Conservation (phyloP, 92 coral and sea anemone species). For the Blastomussa wellsi region DNA sequence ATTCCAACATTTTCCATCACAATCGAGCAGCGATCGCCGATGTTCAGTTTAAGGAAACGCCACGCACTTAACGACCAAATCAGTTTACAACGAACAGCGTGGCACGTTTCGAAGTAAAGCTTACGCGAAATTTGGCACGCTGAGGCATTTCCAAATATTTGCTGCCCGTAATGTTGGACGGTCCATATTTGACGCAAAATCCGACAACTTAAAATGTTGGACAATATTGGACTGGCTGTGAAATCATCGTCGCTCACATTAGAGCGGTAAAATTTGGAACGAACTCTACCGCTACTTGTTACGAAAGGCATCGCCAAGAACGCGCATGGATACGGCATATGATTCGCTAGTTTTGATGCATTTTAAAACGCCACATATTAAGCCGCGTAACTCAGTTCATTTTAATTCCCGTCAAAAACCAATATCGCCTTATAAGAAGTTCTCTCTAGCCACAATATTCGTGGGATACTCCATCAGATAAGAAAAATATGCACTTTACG, state of each 20-base stretch:
- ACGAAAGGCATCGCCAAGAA: neutral
- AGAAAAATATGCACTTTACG: neutral
- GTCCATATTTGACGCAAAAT: constrained; percentile 13
- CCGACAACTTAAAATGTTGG: neutral
- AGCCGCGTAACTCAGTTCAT: neutral
- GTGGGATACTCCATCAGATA: neutral
- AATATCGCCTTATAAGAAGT: constrained; percentile 7
- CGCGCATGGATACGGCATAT: constrained; percentile 12
- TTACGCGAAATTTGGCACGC: neutral
- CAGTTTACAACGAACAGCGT: neutral
- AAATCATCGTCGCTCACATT: constrained; percentile 10
- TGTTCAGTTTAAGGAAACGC: neutral
- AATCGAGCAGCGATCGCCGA: neutral
- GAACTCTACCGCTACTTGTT: neutral
- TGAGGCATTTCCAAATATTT: constrained; percentile 21
- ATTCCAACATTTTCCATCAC: constrained; percentile 26
- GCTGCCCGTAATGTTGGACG: constrained; percentile 31
- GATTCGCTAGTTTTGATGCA: constrained; percentile 30
- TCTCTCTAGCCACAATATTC: neutral
- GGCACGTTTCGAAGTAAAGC: neutral
- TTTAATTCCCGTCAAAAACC: neutral
- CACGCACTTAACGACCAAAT: neutral
- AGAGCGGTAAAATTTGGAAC: neutral
- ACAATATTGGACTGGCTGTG: constrained; percentile 24
- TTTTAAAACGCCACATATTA: constrained; percentile 22